Conservation (phyloP, 2,113 vertebrate species). For the Benitochromis conjunctus region DNA sequence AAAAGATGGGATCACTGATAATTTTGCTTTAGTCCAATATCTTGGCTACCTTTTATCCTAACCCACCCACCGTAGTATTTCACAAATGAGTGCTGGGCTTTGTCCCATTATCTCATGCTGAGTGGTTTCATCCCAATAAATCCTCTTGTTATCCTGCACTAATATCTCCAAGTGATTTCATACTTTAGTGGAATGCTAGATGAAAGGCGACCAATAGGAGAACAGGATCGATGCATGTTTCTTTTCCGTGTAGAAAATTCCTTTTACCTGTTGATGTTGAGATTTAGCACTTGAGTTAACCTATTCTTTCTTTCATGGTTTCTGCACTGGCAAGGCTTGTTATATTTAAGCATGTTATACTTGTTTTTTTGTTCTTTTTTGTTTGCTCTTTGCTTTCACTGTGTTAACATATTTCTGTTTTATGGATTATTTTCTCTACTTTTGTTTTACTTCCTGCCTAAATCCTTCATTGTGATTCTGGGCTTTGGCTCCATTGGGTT, state of each 20-base stretch:
- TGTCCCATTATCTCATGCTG: slow-evolving; percentile 41
- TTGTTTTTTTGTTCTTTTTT: background rate
- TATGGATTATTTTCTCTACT: background rate
- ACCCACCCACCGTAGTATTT: slow-evolving; percentile 7
- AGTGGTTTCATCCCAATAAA: slow-evolving; percentile 62
- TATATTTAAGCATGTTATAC: background rate
- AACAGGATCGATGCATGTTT: slow-evolving; percentile 12
- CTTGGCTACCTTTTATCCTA: slow-evolving; percentile 13
- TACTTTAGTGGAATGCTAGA: slow-evolving; percentile 23
- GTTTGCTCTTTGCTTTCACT: background rate
- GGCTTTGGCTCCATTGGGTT: background rate
- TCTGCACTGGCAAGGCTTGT: slow-evolving; percentile 5
- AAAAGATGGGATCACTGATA: slow-evolving; percentile 46
- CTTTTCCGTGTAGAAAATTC: background rate
- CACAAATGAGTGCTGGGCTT: slow-evolving; percentile 43
- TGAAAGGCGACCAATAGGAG: background rate
- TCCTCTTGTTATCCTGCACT: slow-evolving; percentile 57
- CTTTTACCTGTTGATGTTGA: background rate
- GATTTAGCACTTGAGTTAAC: slow-evolving; percentile 24
- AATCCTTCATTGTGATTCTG: background rate
- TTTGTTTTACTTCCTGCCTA: background rate
- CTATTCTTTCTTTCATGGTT: slow-evolving; percentile 12
- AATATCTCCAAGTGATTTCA: slow-evolving; percentile 59
- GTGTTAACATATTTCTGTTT: background rate
- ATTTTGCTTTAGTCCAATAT: slow-evolving; percentile 21